Base-by-base conservation (phyloP, 2,888 invertebrate genomes). In the Pyrrhia umbra region DNA sequence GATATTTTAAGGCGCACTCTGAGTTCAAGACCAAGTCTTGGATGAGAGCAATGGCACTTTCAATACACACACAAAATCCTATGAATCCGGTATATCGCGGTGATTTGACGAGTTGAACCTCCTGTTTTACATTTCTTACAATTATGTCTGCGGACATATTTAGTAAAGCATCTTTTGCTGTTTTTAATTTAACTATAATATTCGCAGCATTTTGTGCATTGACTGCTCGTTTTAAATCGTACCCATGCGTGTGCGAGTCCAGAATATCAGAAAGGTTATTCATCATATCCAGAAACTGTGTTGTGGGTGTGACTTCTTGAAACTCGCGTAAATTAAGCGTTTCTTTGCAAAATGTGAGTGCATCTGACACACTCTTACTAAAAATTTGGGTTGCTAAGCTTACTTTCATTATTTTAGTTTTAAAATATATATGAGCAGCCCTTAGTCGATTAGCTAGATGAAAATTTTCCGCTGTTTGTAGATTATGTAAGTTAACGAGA, bases 401-500 rank as follows among this genome's bases (percentile, higher is more conserved):
- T 0, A 51, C 50, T 39, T 51, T 51, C 21, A 39, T 51, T 3
- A 23, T 39, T 39, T 23, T 51, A 23, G 0, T 37, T 51, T 23
- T 23, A 23, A 23, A 23, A 6, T 4, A 23, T 4, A 23, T 23
- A 6, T 23, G n/a, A n/a, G 23, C 23, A 23, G 23, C 5, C 56
- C 40, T 46, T 80, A 77, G 27, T 60, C 47, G 20, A 21, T 6
- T 21, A 2, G 34, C 50, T 2, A 50, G 2, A 1, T 50, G 21
- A 27, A 47, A 37, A 52, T 40, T 39, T 25, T 51, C 39, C 13
- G 10, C 16, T 23, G 5, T n/a, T 2, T 51, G 51, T 52, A 52
- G 10, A 25, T 52, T 25, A 9, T 52, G 23, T 52, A 25, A 40
- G 0, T 52, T 1, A 10, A 52, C 18, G 1, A 52, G 52, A 42